phyloP scores from a whole-genome alignment of 2,888 invertebrate genomes.

The Osedax fenrisi region DNA sequence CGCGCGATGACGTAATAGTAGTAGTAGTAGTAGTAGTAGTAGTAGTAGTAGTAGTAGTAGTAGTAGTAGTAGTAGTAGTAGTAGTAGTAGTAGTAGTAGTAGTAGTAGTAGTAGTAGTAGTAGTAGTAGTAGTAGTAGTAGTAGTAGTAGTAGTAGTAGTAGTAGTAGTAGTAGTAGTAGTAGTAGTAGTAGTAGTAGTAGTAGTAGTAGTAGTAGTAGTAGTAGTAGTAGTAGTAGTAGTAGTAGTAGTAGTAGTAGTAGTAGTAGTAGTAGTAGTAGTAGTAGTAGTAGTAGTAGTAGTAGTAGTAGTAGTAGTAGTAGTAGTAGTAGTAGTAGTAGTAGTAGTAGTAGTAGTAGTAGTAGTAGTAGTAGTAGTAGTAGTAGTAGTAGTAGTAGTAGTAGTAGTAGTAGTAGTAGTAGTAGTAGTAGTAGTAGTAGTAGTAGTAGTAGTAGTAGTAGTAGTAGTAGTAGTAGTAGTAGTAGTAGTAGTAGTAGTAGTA shows the following conservation, averaged over 20 bases:
- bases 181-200: constrained; percentile 18
- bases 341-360: neutral
- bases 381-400: no score
- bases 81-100: constrained; percentile 1
- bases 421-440: no score
- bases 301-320: constrained; percentile 8
- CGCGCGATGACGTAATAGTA: no score
- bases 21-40: constrained; percentile 20
- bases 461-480: no score
- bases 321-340: neutral
- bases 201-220: constrained; percentile 6
- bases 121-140: constrained; percentile 21
- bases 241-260: constrained; percentile 16
- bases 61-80: constrained; percentile 20
- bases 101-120: neutral
- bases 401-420: no score
- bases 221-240: constrained; percentile 22
- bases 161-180: constrained; percentile 17
- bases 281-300: constrained; percentile 23
- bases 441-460: no score
- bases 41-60: constrained; percentile 21
- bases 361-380: neutral
- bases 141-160: constrained; percentile 12
- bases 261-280: constrained; percentile 21
- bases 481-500: no score